Conservation (phyloP, 2,888 invertebrate genomes). For the Hedya salicella region DNA sequence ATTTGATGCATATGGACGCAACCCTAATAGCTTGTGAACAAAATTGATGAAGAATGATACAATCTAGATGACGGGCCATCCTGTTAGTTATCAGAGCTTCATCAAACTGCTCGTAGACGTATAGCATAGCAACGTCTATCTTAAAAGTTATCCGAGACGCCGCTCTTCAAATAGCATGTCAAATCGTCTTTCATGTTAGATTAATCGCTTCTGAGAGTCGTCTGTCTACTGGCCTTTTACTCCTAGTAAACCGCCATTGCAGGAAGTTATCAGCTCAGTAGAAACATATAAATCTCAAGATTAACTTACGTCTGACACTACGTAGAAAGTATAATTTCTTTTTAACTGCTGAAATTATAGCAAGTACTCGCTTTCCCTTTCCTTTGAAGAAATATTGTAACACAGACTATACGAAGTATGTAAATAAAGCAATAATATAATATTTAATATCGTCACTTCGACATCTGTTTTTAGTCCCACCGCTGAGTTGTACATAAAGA, state of each 20-base stretch:
- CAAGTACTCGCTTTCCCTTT: constrained; percentile 20
- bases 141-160: constrained; percentile 18
- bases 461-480: constrained; percentile 63
- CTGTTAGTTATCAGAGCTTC: not conserved
- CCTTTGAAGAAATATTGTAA: not conserved
- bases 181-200: constrained; percentile 29
- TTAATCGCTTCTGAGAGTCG: constrained; percentile 22
- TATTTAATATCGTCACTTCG: constrained; percentile 46
- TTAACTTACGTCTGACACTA: not conserved
- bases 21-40: not conserved
- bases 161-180: constrained; percentile 21
- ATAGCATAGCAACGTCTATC: constrained; percentile 9
- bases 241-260: constrained; percentile 15
- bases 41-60: not conserved
- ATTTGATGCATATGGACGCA: too few species aligned
- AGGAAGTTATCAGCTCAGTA: constrained; percentile 19
- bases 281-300: constrained; percentile 17
- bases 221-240: constrained; percentile 7
- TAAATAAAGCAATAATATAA: constrained; percentile 26
- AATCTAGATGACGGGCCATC: not conserved
- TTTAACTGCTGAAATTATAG: constrained; percentile 1
- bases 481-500: constrained; percentile 55
- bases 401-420: constrained; percentile 6
- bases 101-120: constrained; percentile 1
- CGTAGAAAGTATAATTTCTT: constrained; percentile 31